phyloP scores from a whole-genome alignment of 2,797 vertebrate species.

The Cryptoblepharus egeriae region DNA sequence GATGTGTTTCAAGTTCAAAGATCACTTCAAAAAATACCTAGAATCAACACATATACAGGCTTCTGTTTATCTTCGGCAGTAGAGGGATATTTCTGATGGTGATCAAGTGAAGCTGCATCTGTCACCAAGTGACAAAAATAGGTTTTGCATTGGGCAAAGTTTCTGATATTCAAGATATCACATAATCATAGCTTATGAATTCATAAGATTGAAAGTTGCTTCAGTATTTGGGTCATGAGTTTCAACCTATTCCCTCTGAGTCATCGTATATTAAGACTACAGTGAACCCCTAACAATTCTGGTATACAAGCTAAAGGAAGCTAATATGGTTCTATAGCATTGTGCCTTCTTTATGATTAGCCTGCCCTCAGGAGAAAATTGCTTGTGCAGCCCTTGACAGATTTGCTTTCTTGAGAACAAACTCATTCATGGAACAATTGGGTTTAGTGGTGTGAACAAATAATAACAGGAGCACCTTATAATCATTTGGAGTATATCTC shows the following conservation, averaged over 20 bases:
- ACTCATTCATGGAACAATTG: constrained; percentile 11
- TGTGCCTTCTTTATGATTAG: constrained; percentile 7
- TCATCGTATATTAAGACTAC: background rate
- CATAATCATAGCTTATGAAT: background rate
- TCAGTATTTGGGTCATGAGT: background rate
- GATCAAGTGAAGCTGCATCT: background rate
- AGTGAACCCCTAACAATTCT: background rate
- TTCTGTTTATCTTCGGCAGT: background rate
- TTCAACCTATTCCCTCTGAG: background rate
- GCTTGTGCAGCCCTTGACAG: background rate
- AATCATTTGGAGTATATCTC: constrained; percentile 17
- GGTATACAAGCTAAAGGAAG: background rate
- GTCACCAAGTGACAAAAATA: background rate
- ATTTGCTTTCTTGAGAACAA: constrained; percentile 26
- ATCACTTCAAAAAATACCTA: background rate
- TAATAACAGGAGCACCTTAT: constrained; percentile 2
- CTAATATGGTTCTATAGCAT: constrained; percentile 11
- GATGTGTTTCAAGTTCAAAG: background rate
- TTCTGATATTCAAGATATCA: background rate
- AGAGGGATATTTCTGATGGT: background rate
- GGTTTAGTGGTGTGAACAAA: constrained; percentile 42
- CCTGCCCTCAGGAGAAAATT: constrained; percentile 2
- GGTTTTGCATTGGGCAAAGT: background rate
- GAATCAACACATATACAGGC: background rate
- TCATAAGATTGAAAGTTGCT: background rate